A percentile compares a stretch with the other conserved stretches of the same genome.
Conservation (phyloP, 2,888 invertebrate species). For the Drosophila acutilabella region DNA sequence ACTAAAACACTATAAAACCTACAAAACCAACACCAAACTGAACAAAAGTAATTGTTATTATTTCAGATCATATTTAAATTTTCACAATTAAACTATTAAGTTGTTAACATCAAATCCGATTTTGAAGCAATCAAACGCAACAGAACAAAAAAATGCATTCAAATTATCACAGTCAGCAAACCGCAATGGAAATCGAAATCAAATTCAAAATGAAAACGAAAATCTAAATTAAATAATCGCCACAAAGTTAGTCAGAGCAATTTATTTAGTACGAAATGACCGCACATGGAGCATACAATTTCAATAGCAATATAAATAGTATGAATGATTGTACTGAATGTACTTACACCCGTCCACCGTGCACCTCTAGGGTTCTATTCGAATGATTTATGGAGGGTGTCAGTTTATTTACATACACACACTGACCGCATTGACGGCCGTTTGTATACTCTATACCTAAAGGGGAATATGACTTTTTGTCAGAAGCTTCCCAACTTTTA, state of each 20-base stretch:
- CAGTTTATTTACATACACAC: slow-evolving; percentile 16
- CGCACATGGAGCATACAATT: slow-evolving; percentile 32
- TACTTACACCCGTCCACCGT: not conserved
- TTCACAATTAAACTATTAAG: slow-evolving; percentile 75
- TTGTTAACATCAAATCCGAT: slow-evolving; percentile 79
- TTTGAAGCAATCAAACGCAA: slow-evolving; percentile 12
- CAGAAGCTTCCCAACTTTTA: not conserved
- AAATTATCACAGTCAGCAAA: slow-evolving; percentile 37
- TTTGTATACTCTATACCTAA: slow-evolving; percentile 16
- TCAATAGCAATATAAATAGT: not conserved
- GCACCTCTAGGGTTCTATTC: slow-evolving; percentile 2
- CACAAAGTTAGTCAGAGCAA: slow-evolving; percentile 35
- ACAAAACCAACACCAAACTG: slow-evolving; percentile 7
- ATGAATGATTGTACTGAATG: not conserved
- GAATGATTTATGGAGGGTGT: slow-evolving; percentile 26
- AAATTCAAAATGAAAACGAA: slow-evolving; percentile 36
- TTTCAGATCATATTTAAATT: slow-evolving; percentile 22
- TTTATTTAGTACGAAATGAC: slow-evolving; percentile 47
- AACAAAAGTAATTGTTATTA: slow-evolving; percentile 8
- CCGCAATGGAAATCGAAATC: slow-evolving; percentile 34
- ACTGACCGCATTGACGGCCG: slow-evolving; percentile 29
- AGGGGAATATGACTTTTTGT: not conserved
- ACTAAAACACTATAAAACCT: not conserved
- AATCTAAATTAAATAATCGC: slow-evolving; percentile 43
- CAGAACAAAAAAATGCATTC: slow-evolving; percentile 19